Conservation (phyloP, 2,888 invertebrate species). For the Thymelicus acteon region DNA sequence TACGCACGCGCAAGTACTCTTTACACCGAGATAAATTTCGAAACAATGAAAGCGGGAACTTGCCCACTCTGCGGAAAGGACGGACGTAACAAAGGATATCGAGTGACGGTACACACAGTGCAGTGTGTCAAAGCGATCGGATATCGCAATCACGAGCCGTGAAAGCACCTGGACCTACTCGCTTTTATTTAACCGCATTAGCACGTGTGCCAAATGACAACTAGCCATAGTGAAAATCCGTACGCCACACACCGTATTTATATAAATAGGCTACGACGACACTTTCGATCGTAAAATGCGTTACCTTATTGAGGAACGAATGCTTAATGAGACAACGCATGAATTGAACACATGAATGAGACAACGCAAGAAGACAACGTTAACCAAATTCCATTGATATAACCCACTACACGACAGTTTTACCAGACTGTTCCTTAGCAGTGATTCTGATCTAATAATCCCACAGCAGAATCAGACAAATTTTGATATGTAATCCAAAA, state of each 20-base stretch:
- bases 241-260: constrained; percentile 52
- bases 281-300: constrained; percentile 67
- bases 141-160: constrained; percentile 72
- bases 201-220: constrained; percentile 78
- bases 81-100: constrained; percentile 56
- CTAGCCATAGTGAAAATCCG: constrained; percentile 69
- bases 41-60: constrained; percentile 43
- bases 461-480: background rate
- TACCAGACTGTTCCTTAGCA: background rate
- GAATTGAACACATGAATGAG: constrained; percentile 24
- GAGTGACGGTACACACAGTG: constrained; percentile 52
- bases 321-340: constrained; percentile 29
- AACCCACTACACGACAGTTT: background rate
- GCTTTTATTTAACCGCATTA: constrained; percentile 72
- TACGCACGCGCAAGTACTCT: constrained; percentile 3
- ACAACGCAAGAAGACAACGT: constrained; percentile 28
- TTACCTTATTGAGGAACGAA: constrained; percentile 36
- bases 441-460: background rate
- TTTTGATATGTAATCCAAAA: background rate
- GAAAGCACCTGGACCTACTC: constrained; percentile 71
- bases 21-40: constrained; percentile 29
- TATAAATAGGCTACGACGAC: constrained; percentile 57
- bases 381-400: constrained; percentile 12
- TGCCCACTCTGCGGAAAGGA: constrained; percentile 48
- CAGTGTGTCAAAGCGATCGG: constrained; percentile 70